Evolutionary conservation across 2,797 vertebrate species (phyloP), one percentile per base, ranked within the genome.

Genomic region (Eleutherodactylus coqui): DNA sequence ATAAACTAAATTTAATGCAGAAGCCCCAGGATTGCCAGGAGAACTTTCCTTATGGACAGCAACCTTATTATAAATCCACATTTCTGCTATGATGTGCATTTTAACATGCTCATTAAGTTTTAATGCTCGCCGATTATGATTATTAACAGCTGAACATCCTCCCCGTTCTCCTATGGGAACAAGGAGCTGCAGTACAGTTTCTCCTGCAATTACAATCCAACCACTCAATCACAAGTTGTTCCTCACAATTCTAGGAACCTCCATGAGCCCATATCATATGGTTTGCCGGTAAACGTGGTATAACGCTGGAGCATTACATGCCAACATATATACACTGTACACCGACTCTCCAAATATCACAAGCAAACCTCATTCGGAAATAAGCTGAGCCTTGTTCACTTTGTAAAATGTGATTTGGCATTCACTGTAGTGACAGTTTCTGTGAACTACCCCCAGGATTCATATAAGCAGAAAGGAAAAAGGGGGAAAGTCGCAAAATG

Each of bases 41-140:
- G 36, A 79, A 53, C 9, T 64, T 10, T 85, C 77, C 77, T 79
- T 27, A 72, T 34, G 75, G 75, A 85, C 62, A 55, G 67, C 83
- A 79, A 64, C 83, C 47, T 78, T 85, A 77, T 85, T 85, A 80
- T 19, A 80, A 60, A 60, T 77, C 38, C 14, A 29, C 5, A n/a
- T 85, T 85, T 85, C 83, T 80, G 84, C 84, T 72, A 80, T 10
- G 51, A 85, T 85, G 69, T 55, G 76, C 84, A 85, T 85, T 80
- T 85, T 79, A 80, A 73, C 84, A 85, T 58, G 84, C 84, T 85
- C 84, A 85, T 85, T 85, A 85, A 79, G 80, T 80, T 80, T 85
- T 85, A 85, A 85, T 80, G 84, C 69, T 73, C 53, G 6, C 67
- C n/a, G 84, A 79, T 85, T 75, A 85, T 47, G 76, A 80, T 85